phyloP scores from a whole-genome alignment of 2,888 invertebrate genomes.

The Hypolimnas misippus region DNA sequence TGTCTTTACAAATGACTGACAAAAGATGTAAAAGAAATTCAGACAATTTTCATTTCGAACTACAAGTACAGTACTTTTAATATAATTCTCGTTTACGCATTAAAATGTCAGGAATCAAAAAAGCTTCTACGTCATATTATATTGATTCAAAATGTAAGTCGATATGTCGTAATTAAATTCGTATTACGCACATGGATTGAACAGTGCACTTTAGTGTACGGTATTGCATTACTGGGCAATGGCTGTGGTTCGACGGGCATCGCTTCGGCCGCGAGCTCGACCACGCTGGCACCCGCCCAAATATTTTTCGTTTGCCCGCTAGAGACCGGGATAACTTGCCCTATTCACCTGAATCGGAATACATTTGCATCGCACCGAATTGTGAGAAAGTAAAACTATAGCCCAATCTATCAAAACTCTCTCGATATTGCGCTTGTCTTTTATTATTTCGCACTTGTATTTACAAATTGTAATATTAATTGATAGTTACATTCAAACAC shows the following conservation, averaged over 20 bases:
- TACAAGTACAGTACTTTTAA: neutral
- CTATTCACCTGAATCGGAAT: slow-evolving; percentile 78
- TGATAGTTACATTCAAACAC: neutral
- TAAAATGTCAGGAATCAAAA: neutral
- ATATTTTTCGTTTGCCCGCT: slow-evolving; percentile 74
- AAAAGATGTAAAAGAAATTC: too few species aligned
- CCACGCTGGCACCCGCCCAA: slow-evolving; percentile 72
- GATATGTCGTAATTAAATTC: slow-evolving; percentile 21
- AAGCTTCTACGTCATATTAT: neutral
- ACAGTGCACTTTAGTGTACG: slow-evolving; percentile 53
- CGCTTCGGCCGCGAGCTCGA: slow-evolving; percentile 61
- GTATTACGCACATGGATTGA: slow-evolving; percentile 21
- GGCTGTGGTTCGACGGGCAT: slow-evolving; percentile 58
- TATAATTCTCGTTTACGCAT: neutral
- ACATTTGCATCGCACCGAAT: slow-evolving; percentile 53
- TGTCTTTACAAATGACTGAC: too few species aligned
- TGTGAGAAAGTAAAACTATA: slow-evolving; percentile 31
- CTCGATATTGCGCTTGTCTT: neutral
- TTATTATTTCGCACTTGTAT: slow-evolving; percentile 3
- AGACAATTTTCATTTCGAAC: too few species aligned
- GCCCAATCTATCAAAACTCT: slow-evolving; percentile 6
- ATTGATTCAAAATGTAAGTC: neutral
- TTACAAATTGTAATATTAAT: neutral
- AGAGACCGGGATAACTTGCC: slow-evolving; percentile 72
- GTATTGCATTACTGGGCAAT: slow-evolving; percentile 67